A percentile compares a stretch with the other conserved stretches of the same genome.
Evolutionary conservation across 2,888 invertebrate genomes (phyloP).

Genomic region (Calameuta filiformis): DNA sequence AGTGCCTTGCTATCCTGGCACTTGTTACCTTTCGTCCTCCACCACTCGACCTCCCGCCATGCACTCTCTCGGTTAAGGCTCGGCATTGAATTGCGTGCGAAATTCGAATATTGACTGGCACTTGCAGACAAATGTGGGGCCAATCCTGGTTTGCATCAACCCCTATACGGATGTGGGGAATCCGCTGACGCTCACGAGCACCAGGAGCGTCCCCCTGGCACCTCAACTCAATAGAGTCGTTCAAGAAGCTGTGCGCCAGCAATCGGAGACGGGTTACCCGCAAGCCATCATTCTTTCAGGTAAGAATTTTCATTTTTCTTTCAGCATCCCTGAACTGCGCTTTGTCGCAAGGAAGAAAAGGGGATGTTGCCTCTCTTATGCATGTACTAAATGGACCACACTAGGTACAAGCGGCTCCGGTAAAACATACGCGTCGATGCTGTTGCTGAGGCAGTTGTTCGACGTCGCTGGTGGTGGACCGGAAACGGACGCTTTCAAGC

Average conservation of each 20-base stretch:
- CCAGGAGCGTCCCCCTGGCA: conserved; percentile 78
- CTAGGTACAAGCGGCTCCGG: conserved; percentile 91
- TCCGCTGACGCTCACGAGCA: conserved; percentile 86
- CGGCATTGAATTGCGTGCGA: too few relatives aligned
- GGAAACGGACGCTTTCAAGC: conserved; percentile 96
- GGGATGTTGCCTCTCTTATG: neutral
- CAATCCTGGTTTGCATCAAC: conserved; percentile 90
- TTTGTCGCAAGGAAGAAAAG: neutral
- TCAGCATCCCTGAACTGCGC: neutral
- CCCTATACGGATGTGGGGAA: conserved; percentile 89
- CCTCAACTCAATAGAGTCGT: conserved; percentile 90
- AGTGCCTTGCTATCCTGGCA: too few relatives aligned
- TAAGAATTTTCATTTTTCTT: conserved; percentile 48
- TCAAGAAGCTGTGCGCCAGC: conserved; percentile 91
- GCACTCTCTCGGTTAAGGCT: too few relatives aligned
- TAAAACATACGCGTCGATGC: conserved; percentile 93
- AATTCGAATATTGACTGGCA: neutral
- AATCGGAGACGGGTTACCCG: conserved; percentile 94
- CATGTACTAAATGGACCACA: too few relatives aligned
- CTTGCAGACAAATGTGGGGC: conserved; percentile 91
- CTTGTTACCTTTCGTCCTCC: too few relatives aligned
- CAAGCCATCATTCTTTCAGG: conserved; percentile 94
- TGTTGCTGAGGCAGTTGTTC: conserved; percentile 89
- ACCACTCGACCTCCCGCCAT: too few relatives aligned
- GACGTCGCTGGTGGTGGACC: conserved; percentile 94